Base-by-base conservation (phyloP, 2,888 invertebrate genomes). In the Amphipyra tragopoginis region DNA sequence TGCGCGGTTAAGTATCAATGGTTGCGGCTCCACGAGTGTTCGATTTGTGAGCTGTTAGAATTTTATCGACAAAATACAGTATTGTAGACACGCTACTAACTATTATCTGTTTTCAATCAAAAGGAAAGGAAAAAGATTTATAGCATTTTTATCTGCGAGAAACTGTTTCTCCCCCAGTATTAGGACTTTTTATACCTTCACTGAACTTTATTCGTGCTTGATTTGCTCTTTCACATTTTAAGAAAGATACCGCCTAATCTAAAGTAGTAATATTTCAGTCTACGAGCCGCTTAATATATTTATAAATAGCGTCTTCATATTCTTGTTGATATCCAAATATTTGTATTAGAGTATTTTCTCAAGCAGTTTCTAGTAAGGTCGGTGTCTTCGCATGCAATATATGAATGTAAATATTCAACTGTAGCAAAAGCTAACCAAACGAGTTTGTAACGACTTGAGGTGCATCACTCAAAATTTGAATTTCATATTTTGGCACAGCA, bases 361-460 rank as follows among this genome's bases (percentile, higher is more conserved):
- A 54, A 11, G 5, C 13, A 34, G 10, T 69, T 48, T 44, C 40
- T n/a, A 33, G 15, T 40, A 59, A 44, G 38, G 11, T 42, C 29
- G 54, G 39, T 71, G 44, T 33, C 36, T 49, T 55, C 53, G 11
- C 56, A 10, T 61, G 66, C 63, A 67, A 70, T 70, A 48, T 64
- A 75, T 51, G 50, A 68, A 77, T 67, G 56, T 75, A 77, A 78
- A 81, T 82, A 82, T 72, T 75, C 68, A 74, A 71, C 58, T 66
- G 59, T 64, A 64, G 75, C 67, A 70, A 71, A 77, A 77, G 75
- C 75, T 75, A 84, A 84, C 85, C 82, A 87, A 88, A 89, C 86
- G 88, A 88, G 87, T 87, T 87, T 86, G 85, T 88, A 87, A 89
- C 87, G 88, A 88, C 86, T 86, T 84, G 81, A 85, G 82, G 83